Evolutionary conservation across 2,888 invertebrate species (phyloP).

Genomic region (Flexamia atlantica): DNA sequence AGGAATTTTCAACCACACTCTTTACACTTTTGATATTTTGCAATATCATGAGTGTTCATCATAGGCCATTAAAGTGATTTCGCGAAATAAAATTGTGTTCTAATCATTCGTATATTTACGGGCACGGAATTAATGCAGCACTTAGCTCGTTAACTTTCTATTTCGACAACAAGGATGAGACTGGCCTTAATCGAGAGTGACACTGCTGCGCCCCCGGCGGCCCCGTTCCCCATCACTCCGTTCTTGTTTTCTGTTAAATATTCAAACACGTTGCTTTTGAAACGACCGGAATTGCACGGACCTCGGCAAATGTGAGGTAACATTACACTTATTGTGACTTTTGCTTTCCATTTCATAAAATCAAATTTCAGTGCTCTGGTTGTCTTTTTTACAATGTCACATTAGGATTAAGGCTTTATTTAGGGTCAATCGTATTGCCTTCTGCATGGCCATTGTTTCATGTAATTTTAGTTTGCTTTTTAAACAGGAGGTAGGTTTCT

Average conservation of each 20-base stretch:
- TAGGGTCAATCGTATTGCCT: too few species aligned
- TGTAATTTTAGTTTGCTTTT: too few species aligned
- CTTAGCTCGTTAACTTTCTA: conserved; percentile 58
- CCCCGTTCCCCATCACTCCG: conserved; percentile 11
- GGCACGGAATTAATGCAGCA: conserved; percentile 34
- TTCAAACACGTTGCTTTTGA: neutral
- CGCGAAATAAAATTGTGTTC: neutral
- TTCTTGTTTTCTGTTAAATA: neutral
- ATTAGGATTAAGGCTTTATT: neutral
- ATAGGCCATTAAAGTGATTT: too few species aligned
- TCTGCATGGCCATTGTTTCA: too few species aligned
- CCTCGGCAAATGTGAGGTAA: neutral
- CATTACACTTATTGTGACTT: neutral
- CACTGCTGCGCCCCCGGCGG: neutral
- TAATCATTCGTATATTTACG: conserved; percentile 1
- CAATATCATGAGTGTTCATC: too few species aligned
- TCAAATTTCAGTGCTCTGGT: conserved; percentile 4
- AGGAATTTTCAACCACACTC: too few species aligned
- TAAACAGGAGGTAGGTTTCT: too few species aligned
- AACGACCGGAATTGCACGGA: neutral
- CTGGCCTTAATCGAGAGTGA: conserved; percentile 58
- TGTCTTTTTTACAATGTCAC: neutral
- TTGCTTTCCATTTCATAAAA: neutral
- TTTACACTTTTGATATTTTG: too few species aligned
- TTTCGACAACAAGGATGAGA: conserved; percentile 55